A percentile compares a stretch with the other conserved stretches of the same genome.
Conservation (phyloP, 2,113 vertebrate species). For the Anhinga anhinga region DNA sequence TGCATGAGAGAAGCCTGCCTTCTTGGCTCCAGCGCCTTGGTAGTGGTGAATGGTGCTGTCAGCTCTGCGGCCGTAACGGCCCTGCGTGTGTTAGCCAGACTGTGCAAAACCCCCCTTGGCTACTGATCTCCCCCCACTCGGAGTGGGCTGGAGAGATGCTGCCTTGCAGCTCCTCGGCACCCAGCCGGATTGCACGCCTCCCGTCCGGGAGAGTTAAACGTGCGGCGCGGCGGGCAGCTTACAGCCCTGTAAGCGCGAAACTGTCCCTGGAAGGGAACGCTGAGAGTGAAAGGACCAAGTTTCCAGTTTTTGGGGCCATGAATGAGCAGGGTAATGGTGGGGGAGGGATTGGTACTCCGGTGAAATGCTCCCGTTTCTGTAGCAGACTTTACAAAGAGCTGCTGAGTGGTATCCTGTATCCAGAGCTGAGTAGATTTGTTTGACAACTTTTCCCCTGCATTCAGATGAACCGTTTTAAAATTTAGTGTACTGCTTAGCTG, state of each 20-base stretch:
- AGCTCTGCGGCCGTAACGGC: neutral
- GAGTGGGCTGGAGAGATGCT: neutral
- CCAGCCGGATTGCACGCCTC: neutral
- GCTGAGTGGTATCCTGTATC: fast-evolving
- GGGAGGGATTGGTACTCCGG: neutral
- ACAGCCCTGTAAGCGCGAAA: neutral
- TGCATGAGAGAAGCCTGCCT: neutral
- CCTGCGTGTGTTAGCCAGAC: neutral
- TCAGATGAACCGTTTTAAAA: neutral
- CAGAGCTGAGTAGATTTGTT: neutral
- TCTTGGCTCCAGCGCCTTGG: neutral
- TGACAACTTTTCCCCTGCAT: too few species aligned
- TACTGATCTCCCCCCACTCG: fast-evolving
- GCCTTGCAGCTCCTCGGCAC: neutral
- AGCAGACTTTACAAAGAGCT: neutral
- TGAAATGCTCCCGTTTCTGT: neutral
- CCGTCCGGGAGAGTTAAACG: fast-evolving
- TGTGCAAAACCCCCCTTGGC: neutral
- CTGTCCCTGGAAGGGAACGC: neutral
- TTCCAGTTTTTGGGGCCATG: neutral
- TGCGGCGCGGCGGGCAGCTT: neutral
- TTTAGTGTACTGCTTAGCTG: neutral
- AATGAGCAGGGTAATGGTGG: neutral
- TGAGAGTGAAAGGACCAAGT: neutral
- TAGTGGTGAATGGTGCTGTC: neutral